phyloP scores from a whole-genome alignment of 2,888 invertebrate genomes.

The Antheraea assamensis region DNA sequence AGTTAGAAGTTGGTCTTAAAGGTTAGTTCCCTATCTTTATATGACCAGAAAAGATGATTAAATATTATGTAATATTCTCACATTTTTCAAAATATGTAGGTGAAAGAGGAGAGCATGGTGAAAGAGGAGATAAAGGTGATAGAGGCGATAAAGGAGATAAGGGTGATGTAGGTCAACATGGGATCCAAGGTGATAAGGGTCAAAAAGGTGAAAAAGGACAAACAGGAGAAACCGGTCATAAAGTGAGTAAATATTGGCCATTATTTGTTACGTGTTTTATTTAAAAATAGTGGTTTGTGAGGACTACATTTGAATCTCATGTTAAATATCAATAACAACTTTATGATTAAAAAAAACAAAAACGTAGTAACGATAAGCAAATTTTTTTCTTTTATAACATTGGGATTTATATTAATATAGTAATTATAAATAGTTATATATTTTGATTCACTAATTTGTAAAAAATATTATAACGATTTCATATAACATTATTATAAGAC shows the following conservation, averaged over 20 bases:
- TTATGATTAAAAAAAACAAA: neutral
- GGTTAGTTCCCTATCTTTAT: neutral
- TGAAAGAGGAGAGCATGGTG: conserved; percentile 17
- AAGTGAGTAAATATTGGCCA: conserved; percentile 27
- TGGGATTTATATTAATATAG: neutral
- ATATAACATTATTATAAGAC: neutral
- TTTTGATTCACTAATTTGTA: neutral
- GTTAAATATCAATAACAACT: neutral
- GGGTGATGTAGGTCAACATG: conserved; percentile 38
- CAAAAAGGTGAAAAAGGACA: conserved; percentile 36
- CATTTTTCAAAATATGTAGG: neutral
- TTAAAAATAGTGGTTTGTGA: neutral
- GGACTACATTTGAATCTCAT: neutral
- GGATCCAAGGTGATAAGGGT: conserved; percentile 32
- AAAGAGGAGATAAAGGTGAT: conserved; percentile 21
- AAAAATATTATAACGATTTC: neutral
- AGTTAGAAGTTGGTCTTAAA: neutral
- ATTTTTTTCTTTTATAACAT: neutral
- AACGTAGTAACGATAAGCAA: neutral
- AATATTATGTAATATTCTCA: neutral
- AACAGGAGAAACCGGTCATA: conserved; percentile 37
- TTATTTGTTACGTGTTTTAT: neutral
- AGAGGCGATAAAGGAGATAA: conserved; percentile 35
- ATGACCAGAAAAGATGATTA: neutral
- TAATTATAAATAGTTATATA: neutral